phyloP scores from a whole-genome alignment of 1,140 invertebrate species.

The Drosophila athabasca region DNA sequence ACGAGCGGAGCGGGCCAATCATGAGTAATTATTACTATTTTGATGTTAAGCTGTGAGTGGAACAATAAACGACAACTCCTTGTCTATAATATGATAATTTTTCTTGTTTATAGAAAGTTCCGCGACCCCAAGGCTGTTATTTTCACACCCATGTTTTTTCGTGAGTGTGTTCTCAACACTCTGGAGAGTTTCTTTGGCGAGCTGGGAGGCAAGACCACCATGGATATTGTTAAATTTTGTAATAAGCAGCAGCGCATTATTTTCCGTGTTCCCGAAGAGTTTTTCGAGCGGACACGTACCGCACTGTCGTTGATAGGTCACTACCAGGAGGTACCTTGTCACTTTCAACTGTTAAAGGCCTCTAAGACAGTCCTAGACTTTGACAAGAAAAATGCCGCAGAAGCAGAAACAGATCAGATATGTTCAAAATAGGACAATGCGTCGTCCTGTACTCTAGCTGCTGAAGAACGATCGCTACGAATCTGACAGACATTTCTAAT shows the following conservation, averaged over 20 bases:
- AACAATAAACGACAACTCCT: not conserved
- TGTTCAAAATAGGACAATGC: conserved; percentile 21
- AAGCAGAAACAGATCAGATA: not conserved
- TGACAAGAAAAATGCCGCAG: conserved; percentile 27
- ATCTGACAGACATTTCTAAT: no score
- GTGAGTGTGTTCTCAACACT: conserved; percentile 85
- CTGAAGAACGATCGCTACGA: no score
- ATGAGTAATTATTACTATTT: conserved; percentile 57
- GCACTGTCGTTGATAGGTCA: conserved; percentile 85
- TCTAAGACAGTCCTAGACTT: conserved; percentile 74
- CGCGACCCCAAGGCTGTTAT: conserved; percentile 67
- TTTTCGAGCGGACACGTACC: conserved; percentile 85
- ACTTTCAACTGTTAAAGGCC: conserved; percentile 85
- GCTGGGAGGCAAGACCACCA: conserved; percentile 84
- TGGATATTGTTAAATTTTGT: conserved; percentile 87
- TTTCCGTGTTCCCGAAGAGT: conserved; percentile 85
- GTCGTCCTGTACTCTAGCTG: no score
- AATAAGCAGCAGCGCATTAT: conserved; percentile 84
- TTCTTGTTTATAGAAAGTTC: conserved; percentile 83
- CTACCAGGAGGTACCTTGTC: conserved; percentile 85
- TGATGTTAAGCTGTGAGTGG: conserved; percentile 62
- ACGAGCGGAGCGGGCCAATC: not conserved
- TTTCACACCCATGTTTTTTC: conserved; percentile 85
- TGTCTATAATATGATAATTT: no score
- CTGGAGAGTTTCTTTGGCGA: conserved; percentile 86